Base-by-base conservation (phyloP, 2,888 invertebrate species). In the Mantis religiosa region DNA sequence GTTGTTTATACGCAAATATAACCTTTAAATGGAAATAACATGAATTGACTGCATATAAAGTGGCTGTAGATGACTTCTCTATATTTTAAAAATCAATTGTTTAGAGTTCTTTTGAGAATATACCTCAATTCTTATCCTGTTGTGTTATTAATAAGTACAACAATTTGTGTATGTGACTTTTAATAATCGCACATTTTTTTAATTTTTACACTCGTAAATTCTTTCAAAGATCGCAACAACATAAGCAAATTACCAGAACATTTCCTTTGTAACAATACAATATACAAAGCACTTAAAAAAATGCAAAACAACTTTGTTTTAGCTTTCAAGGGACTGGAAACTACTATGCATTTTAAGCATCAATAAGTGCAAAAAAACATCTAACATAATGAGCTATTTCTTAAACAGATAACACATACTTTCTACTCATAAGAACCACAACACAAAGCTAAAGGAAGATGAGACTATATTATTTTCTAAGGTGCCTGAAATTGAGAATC, bases 401-500 rank as follows among this genome's bases (percentile, higher is more conserved):
- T 71, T 71, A 25, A 20, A 71, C 20, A 71, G 41, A 9, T 41
- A 41, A 41, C 41, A 41, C 12, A 41, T 41, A 41, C 41, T 34
- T 34, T 7, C 34, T 41, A 12, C 12, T 41, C 2, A 41, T 41
- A 41, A 41, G 12, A 9, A 41, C 12, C 41, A 41, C 1, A 41
- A 41, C 20, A 71, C 20, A 20, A 71, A 71, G 6, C 54, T 71
- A 4, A 71, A 41, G 0, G 30, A 87, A 54, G 30, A 88, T 88
- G 88, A 88, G 88, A 28, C 14, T 41, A 20, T 83, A 83, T 83
- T 87, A 41, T 28, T 6, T 89, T 28, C n/a, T 87, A 47, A 28
- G 87, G 30, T 89, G 54, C 81, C 28, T 87, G 54, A 34, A 87
- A 28, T 25, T 87, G 28, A 87, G 82, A 81, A 84, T 89, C 87